Evolutionary conservation across 2,888 invertebrate species (phyloP).

Genomic region (Sclerodermus sp.): DNA sequence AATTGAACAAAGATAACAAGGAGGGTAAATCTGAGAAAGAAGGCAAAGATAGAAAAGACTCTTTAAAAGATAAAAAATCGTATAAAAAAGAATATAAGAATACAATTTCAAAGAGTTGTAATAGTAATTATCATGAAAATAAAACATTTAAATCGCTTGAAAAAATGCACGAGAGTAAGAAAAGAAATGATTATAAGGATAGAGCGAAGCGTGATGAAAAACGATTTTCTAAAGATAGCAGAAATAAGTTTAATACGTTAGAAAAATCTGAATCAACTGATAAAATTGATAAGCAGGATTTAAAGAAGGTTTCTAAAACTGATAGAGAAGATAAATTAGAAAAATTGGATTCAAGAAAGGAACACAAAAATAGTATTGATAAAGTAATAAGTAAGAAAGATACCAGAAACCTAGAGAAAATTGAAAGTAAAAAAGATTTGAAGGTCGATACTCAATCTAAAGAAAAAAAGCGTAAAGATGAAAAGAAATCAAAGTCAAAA

Average conservation of each 20-base stretch:
- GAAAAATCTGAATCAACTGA: constrained; percentile 21
- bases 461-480: constrained; percentile 49
- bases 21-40: constrained; percentile 42
- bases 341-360: constrained; percentile 32
- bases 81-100: constrained; percentile 43
- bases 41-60: constrained; percentile 43
- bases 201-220: constrained; percentile 38
- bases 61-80: constrained; percentile 41
- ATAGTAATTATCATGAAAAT: constrained; percentile 40
- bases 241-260: constrained; percentile 20
- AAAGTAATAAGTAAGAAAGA: constrained; percentile 4
- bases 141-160: constrained; percentile 37
- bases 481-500: constrained; percentile 59
- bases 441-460: constrained; percentile 28
- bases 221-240: constrained; percentile 30
- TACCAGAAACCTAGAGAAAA: no score
- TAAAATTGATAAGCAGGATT: constrained; percentile 23
- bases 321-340: constrained; percentile 31
- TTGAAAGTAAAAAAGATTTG: constrained; percentile 25
- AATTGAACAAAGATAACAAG: constrained; percentile 44
- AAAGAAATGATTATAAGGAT: constrained; percentile 41
- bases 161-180: constrained; percentile 31
- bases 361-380: constrained; percentile 33
- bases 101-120: constrained; percentile 37
- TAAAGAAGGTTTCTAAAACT: constrained; percentile 22